A percentile compares a stretch with the other conserved stretches of the same genome.
Conservation (phyloP, 2,113 vertebrate species). For the Caranx ignobilis region DNA sequence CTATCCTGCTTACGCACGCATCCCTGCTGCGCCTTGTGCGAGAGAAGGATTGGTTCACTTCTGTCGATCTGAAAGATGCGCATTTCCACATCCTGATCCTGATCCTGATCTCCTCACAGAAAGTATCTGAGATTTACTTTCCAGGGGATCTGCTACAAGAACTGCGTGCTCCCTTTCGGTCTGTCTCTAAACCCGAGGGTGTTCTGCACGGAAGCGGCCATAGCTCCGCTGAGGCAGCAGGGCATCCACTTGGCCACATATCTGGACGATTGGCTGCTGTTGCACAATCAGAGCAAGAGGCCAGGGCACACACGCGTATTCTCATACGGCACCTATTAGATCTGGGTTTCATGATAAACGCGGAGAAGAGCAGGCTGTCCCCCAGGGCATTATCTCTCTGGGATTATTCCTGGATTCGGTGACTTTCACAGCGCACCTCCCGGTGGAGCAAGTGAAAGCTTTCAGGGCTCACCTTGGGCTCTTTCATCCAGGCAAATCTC, state of each 20-base stretch:
- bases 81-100: too few relatives aligned
- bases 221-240: too few relatives aligned
- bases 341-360: not conserved
- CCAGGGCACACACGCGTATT: not conserved
- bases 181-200: too few relatives aligned
- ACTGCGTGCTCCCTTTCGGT: too few relatives aligned
- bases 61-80: too few relatives aligned
- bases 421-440: not conserved
- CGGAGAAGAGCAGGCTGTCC: not conserved
- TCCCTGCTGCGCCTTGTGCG: too few relatives aligned
- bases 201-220: too few relatives aligned
- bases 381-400: not conserved
- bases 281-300: not conserved
- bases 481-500: not conserved
- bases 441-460: not conserved
- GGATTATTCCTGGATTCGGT: not conserved
- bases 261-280: not conserved
- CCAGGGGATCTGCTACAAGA: too few relatives aligned
- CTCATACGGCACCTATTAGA: not conserved
- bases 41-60: too few relatives aligned
- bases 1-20: too few relatives aligned
- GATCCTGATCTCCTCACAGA: too few relatives aligned
- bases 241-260: not conserved
- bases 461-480: not conserved
- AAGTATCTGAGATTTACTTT: too few relatives aligned